phyloP scores from a whole-genome alignment of 2,888 invertebrate genomes.

The Sepioteuthis lessoniana region DNA sequence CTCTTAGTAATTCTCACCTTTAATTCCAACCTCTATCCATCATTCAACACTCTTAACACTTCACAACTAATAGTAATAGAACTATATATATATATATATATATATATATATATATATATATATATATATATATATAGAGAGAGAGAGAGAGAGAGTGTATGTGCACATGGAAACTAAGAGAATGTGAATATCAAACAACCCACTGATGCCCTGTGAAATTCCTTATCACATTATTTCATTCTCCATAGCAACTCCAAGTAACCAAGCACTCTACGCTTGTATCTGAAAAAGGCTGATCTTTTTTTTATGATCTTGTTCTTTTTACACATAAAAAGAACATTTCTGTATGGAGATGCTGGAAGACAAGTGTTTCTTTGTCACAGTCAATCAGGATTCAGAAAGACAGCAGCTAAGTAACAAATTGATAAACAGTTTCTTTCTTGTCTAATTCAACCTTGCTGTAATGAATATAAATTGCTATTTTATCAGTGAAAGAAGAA shows the following conservation, averaged over 20 bases:
- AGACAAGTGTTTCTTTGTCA: neutral
- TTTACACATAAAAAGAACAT: neutral
- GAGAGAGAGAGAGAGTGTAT: no score
- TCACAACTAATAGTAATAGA: neutral
- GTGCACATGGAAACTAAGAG: neutral
- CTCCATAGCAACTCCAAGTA: neutral
- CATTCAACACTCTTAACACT: no score
- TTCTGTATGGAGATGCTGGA: neutral
- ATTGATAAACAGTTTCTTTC: neutral
- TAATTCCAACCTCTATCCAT: no score
- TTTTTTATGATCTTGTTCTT: neutral
- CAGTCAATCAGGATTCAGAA: constrained; percentile 17
- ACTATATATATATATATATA: neutral
- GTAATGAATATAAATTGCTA: neutral
- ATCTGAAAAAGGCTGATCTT: neutral
- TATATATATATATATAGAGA: no score
- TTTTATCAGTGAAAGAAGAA: neutral
- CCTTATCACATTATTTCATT: neutral
- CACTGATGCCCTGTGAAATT: neutral
- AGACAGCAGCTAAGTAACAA: neutral
- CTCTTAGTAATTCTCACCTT: no score
- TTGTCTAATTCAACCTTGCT: neutral
- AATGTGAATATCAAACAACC: neutral
- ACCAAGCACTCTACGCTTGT: neutral
- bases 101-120: neutral